These are phyloP conservation scores for Augiades crinisus DNA, from an alignment of 2,888 invertebrate genomes.

Conservation along the genomic window DNA sequence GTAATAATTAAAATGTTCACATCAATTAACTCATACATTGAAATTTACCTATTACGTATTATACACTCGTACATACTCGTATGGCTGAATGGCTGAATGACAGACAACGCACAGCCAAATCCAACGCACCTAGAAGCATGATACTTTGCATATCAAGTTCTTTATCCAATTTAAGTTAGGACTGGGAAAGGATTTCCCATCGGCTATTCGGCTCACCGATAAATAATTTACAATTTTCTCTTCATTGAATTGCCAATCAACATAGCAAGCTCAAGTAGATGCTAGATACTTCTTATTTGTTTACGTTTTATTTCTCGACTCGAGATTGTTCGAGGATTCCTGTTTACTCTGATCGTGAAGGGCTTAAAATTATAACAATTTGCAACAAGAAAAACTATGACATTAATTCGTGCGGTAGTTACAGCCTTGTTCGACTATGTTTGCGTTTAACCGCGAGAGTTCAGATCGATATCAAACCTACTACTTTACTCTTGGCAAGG, in stretches of 20 bases:
- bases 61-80: no score
- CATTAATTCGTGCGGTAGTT: conserved; percentile 54
- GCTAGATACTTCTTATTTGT: no score
- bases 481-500: conserved; percentile 48
- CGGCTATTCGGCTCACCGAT: no score
- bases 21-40: no score
- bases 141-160: no score
- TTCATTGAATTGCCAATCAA: conserved; percentile 5
- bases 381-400: conserved; percentile 26
- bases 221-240: neutral
- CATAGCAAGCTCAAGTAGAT: neutral
- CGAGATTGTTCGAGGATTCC: conserved; percentile 4
- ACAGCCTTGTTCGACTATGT: conserved; percentile 52
- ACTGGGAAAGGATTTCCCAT: no score
- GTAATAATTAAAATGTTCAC: no score
- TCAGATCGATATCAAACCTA: conserved; percentile 57
- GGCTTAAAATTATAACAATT: conserved; percentile 24
- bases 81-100: no score
- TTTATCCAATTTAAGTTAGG: no score
- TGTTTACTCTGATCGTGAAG: conserved; percentile 7
- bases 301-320: conserved; percentile 5
- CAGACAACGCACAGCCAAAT: no score
- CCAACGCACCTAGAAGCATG: no score
- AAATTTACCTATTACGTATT: no score
- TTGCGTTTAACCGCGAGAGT: conserved; percentile 48